Base-by-base conservation (phyloP, 2,797 vertebrate genomes). In the Steatocranus sp. region DNA sequence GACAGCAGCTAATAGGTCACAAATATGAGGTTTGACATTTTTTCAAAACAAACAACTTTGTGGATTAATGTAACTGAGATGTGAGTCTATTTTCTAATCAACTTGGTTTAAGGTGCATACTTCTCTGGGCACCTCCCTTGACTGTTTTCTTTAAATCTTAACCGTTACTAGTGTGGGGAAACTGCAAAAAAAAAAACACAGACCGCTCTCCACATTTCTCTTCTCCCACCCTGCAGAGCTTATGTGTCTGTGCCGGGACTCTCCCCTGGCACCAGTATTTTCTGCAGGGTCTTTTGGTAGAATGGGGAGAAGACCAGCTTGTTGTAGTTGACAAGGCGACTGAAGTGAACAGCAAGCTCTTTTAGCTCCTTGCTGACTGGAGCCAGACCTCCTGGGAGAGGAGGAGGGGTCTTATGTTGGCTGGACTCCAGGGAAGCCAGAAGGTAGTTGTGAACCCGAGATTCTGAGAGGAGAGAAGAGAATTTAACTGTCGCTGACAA, bases 231-330 rank as follows among this genome's bases (percentile, higher is more conserved):
- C 5, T 49, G 27, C 11, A 17, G 17, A 9, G 23, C 79, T 91
- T 90, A 94, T 32, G 79, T 87, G 32, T 91, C 89, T 38, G 83
- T 73, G 53, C 66, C 7, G 9, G 74, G 87, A 36, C 87, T 79
- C 81, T 92, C 94, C 30, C 75, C 93, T 38, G 92, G 87, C 58
- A 91, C 83, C 81, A 97, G 88, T 56, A 97, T 89, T 80, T 96
- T 96, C 83, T 95, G 94, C 48, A 99, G 96, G 87, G 98, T 90
- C n/a, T 92, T 96, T 63, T 98, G 97, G 27, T 99, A 99, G 93
- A 98, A 98, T 5, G 98, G 98, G 30, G 97, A 97, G 93, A 98
- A 99, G 87, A 99, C 98, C 91, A 98, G 96, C 95, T 98, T 99
- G 96, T 99, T 99, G 93, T 97, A 99, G 95, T 97, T 98, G 91